Percentiles rank a stretch among this genome's conserved stretches.
phyloP scores from a whole-genome alignment of 2,797 vertebrate genomes.

The Aselliscus stoliczkanus region DNA sequence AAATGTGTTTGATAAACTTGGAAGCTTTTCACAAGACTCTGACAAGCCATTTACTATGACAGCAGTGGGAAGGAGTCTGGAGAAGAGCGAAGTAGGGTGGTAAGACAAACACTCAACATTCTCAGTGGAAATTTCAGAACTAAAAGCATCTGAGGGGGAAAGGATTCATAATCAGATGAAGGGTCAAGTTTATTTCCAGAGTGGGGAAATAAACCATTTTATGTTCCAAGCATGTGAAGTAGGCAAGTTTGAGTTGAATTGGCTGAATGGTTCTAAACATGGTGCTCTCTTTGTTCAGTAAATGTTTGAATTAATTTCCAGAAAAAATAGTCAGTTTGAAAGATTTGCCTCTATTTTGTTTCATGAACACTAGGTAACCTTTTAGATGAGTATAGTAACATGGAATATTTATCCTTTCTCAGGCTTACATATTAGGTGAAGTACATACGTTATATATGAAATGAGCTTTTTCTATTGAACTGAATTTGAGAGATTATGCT shows the following conservation, averaged over 20 bases:
- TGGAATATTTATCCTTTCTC: not conserved
- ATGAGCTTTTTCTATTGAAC: not conserved
- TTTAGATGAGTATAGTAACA: not conserved
- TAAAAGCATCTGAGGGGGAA: not conserved
- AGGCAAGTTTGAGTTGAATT: not conserved
- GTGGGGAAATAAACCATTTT: not conserved
- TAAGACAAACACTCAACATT: not conserved
- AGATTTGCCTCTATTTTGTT: slow-evolving; percentile 22
- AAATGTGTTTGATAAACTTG: not conserved
- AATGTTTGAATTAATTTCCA: slow-evolving; percentile 24
- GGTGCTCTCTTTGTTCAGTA: not conserved
- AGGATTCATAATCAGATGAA: not conserved
- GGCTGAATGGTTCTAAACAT: not conserved
- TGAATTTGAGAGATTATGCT: slow-evolving; percentile 11
- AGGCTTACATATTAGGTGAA: not conserved
- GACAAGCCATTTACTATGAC: not conserved
- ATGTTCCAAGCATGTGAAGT: not conserved
- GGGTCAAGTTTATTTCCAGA: not conserved
- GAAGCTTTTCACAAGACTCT: not conserved
- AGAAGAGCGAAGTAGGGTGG: not conserved
- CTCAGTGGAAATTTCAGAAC: not conserved
- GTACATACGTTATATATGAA: not conserved
- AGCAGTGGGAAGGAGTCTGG: not conserved
- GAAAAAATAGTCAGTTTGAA: not conserved
- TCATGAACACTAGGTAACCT: not conserved